A percentile compares a stretch with the other conserved stretches of the same genome.
phyloP scores from a whole-genome alignment of 2,888 invertebrate genomes.

The Hemistola chrysoprasaria region DNA sequence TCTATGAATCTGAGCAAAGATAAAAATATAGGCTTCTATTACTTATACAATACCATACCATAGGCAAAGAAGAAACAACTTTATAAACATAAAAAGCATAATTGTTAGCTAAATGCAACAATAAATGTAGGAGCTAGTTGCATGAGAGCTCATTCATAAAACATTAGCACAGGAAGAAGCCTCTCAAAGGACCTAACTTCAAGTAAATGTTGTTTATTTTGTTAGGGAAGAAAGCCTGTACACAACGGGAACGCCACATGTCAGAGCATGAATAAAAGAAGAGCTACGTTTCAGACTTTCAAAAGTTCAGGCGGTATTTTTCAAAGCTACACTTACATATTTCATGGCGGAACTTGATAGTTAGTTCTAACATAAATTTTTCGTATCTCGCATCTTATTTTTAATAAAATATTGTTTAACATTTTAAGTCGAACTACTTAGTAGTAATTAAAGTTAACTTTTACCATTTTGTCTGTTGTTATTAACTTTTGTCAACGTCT shows the following conservation, averaged over 20 bases:
- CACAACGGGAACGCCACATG: constrained; percentile 77
- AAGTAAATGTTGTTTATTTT: constrained; percentile 80
- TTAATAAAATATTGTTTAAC: constrained; percentile 8
- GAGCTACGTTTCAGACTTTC: constrained; percentile 78
- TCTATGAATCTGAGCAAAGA: constrained; percentile 55
- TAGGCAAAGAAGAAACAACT: not conserved
- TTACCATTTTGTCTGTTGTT: too few relatives aligned
- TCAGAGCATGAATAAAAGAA: constrained; percentile 80
- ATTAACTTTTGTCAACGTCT: too few relatives aligned
- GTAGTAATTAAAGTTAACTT: too few relatives aligned
- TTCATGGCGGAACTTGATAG: constrained; percentile 53
- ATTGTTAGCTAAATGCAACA: constrained; percentile 21
- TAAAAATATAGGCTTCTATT: constrained; percentile 33
- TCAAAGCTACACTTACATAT: constrained; percentile 62
- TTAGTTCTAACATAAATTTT: constrained; percentile 48
- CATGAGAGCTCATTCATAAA: constrained; percentile 76
- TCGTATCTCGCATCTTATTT: constrained; percentile 29
- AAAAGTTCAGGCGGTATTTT: constrained; percentile 73
- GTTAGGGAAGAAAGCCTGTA: constrained; percentile 77
- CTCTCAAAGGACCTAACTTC: constrained; percentile 77
- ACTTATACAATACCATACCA: constrained; percentile 5
- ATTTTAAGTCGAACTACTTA: too few relatives aligned
- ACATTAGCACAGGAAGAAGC: constrained; percentile 63
- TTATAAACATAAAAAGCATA: not conserved
- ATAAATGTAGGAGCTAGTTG: constrained; percentile 48